Conservation (phyloP, 1,140 invertebrate species). For the Drosophila prosaltans region DNA sequence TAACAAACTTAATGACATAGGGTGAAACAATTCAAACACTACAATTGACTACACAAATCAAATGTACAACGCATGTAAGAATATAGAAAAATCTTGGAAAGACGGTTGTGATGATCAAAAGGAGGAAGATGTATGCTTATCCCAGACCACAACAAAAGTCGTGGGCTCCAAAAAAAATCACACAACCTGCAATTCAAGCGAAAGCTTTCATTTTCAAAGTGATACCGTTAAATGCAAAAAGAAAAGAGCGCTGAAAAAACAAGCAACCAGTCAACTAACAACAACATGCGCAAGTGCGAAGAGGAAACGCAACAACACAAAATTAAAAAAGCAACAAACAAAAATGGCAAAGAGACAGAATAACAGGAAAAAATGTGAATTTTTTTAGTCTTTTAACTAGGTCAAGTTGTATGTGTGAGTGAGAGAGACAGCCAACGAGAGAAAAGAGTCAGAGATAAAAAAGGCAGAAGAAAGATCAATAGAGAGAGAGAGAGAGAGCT, state of each 20-base stretch:
- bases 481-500: constrained; percentile 31
- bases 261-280: constrained; percentile 50
- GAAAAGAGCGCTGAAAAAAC: constrained; percentile 50
- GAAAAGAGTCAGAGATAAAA: constrained; percentile 24
- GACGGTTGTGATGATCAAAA: constrained; percentile 55
- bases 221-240: constrained; percentile 74
- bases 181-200: constrained; percentile 62
- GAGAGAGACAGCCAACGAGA: constrained; percentile 24
- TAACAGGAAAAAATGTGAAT: constrained; percentile 82
- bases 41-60: constrained; percentile 22
- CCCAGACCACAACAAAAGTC: constrained; percentile 46
- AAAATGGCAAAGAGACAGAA: constrained; percentile 61
- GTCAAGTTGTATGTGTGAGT: constrained; percentile 69
- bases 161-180: constrained; percentile 65
- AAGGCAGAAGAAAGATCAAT: constrained; percentile 1
- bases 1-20: constrained; percentile 55
- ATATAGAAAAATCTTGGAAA: not conserved
- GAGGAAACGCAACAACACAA: constrained; percentile 74
- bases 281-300: constrained; percentile 63
- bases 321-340: constrained; percentile 36
- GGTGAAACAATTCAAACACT: constrained; percentile 32
- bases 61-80: not conserved
- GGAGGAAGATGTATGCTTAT: constrained; percentile 60
- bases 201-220: constrained; percentile 80
- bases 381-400: constrained; percentile 69